A percentile compares a stretch with the other conserved stretches of the same genome.
phyloP scores from a whole-genome alignment of 2,888 invertebrate species.

The Hydraecia micacea region DNA sequence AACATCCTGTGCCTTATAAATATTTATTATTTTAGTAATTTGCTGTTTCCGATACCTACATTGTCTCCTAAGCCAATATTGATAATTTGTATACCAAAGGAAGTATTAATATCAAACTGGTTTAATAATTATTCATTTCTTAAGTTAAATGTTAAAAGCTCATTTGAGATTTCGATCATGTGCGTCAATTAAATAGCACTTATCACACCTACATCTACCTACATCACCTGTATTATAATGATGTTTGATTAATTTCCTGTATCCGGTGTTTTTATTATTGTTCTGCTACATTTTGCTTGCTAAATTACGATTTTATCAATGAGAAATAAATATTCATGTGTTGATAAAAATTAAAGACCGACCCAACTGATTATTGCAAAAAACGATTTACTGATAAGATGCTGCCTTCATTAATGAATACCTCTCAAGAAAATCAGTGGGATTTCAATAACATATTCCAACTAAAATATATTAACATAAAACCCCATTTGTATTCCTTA shows the following conservation, averaged over 20 bases:
- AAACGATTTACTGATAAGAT: not conserved
- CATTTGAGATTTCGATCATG: slow-evolving; percentile 51
- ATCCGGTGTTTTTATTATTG: slow-evolving; percentile 26
- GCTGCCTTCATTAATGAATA: not conserved
- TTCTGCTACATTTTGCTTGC: slow-evolving; percentile 9
- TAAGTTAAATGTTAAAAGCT: slow-evolving; percentile 36
- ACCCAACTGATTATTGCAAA: not conserved
- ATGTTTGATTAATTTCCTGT: slow-evolving; percentile 52
- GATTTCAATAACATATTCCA: not conserved
- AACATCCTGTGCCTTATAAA: slow-evolving; percentile 38
- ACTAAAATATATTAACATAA: not conserved
- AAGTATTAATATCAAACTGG: slow-evolving; percentile 42
- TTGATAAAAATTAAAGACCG: not conserved
- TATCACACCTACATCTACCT: no score
- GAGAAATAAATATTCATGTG: not conserved
- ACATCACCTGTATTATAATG: slow-evolving; percentile 30
- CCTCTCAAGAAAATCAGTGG: not conserved
- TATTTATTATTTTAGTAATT: slow-evolving; percentile 18
- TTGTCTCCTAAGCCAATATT: slow-evolving; percentile 33
- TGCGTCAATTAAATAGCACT: slow-evolving; percentile 50
- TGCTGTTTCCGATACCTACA: slow-evolving; percentile 27
- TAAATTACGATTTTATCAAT: slow-evolving; percentile 34
- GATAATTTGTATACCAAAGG: slow-evolving; percentile 18
- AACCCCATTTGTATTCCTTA: slow-evolving; percentile 30
- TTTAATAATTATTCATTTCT: slow-evolving; percentile 40